Percentiles rank a stretch among this genome's conserved stretches.
Conservation (phyloP, 2,888 invertebrate species). For the Mystacides longicornis region DNA sequence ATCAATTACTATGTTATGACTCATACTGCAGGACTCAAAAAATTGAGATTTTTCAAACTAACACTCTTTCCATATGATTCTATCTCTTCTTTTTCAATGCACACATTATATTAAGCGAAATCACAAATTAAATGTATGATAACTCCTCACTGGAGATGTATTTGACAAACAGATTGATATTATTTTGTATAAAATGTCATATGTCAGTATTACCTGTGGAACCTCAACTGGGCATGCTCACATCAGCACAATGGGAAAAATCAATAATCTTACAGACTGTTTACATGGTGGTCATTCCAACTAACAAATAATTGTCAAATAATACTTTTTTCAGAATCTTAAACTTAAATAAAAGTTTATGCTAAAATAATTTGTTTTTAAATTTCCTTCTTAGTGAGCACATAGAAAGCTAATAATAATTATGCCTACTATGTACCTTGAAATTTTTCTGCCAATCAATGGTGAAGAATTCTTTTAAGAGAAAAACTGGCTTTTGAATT, state of each 20-base stretch:
- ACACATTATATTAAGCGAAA: too few species aligned
- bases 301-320: not conserved
- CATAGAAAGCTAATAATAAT: too few species aligned
- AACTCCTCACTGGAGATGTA: constrained; percentile 3
- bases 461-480: too few species aligned
- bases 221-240: constrained; percentile 24
- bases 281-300: too few species aligned
- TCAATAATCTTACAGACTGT: constrained; percentile 18
- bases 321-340: not conserved
- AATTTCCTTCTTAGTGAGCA: too few species aligned
- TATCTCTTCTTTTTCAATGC: too few species aligned
- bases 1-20: not conserved
- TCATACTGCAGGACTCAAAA: not conserved
- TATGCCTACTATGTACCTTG: too few species aligned
- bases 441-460: too few species aligned
- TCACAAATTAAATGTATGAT: too few species aligned
- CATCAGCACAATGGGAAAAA: constrained; percentile 21
- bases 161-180: constrained; percentile 8
- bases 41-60: not conserved
- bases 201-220: constrained; percentile 25
- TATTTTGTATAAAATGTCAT: constrained; percentile 22
- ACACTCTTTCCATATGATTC: too few species aligned
- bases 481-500: too few species aligned
- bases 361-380: not conserved
- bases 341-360: not conserved